These are phyloP conservation scores for Heliothis virescens DNA, from an alignment of 1,140 invertebrate genomes.

Conservation along the genomic window DNA sequence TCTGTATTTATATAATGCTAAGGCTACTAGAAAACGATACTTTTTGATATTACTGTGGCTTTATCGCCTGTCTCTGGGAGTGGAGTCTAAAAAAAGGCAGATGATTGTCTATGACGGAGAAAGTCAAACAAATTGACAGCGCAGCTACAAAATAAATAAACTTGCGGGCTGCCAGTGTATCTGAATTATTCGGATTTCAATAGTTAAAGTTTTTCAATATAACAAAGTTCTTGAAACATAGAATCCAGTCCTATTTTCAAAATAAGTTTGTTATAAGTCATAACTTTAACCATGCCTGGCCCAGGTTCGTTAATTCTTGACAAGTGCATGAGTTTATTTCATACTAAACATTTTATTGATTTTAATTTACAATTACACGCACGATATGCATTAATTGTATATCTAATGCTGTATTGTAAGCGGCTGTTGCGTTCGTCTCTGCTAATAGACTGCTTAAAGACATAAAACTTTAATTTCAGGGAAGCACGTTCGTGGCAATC, in stretches of 20 bases:
- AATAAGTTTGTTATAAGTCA: neutral
- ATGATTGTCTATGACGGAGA: neutral
- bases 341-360: neutral
- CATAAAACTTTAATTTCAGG: conserved; percentile 55
- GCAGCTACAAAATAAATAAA: neutral
- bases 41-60: no score
- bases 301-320: neutral
- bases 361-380: neutral
- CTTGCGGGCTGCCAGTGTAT: neutral
- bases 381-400: no score
- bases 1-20: no score
- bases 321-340: neutral
- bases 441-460: no score
- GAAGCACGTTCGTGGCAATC: conserved; percentile 63
- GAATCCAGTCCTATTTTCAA: no score
- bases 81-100: neutral
- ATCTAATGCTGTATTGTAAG: no score
- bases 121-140: neutral
- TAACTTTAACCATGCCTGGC: conserved; percentile 1
- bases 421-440: no score
- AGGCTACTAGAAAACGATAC: no score
- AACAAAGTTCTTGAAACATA: no score
- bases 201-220: no score
- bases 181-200: no score
- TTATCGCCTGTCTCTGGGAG: neutral